Evolutionary conservation across 2,113 vertebrate genomes (phyloP), one percentile per base, ranked within the genome.

Genomic region (Ailuropoda melanoleuca): DNA sequence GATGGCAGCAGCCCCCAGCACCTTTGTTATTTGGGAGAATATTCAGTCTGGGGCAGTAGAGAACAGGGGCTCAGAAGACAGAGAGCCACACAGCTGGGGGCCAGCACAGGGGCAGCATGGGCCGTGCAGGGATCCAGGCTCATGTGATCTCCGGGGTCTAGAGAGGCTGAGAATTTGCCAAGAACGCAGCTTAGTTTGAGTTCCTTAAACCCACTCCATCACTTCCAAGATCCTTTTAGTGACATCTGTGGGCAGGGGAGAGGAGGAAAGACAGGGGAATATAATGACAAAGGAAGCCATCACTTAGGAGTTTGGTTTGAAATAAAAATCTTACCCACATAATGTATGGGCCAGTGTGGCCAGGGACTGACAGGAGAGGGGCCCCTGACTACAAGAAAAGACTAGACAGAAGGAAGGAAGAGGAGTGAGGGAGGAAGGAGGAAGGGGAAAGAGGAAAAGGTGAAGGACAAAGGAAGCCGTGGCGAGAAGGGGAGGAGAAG

Each of bases 91-190:
- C 23, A 56, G 21, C 21, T 72, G 75, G 50, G 34, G 80, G 37
- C 23, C 43, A 34, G 24, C 4, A 19, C 39, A 19, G 53, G 39
- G 60, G 7, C 82, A 43, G 1, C 50, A 23, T 2, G 23, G 56
- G 29, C n/a, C 74, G 6, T 3, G 39, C 12, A 9, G 72, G 5
- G 24, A 19, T 5, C 13, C 4, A 7, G n/a, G 8, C 3, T 23
- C 14, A 1, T 10, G 1, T 19, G 46, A 58, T 18, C 10, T 23
- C 31, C 0, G 0, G 4, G 26, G 1, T n/a, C 55, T 62, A 48
- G 66, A 53, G 58, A 58, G 80, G 8, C 53, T 53, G 50, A 78
- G 60, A 37, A 50, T 70, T 70, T 60, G 18, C 66, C 82, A 46
- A 85, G 46, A 84, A 72, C 10, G 15, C 0, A 18, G 24, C 7